These are phyloP conservation scores for Pardosa pseudoannulata DNA, from an alignment of 2,888 invertebrate genomes.

Conservation along the genomic window DNA sequence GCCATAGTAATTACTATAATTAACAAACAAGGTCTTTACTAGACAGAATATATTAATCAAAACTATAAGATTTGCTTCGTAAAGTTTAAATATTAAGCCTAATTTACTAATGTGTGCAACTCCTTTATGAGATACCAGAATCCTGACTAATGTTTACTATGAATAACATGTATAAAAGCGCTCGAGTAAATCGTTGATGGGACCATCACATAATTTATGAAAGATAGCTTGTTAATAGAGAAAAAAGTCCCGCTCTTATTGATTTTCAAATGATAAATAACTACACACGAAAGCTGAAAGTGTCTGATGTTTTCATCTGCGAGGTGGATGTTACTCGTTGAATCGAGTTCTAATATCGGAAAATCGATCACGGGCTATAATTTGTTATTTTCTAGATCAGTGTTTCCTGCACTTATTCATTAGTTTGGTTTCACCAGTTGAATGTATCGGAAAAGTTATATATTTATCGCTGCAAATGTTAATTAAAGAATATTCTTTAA, in stretches of 20 bases:
- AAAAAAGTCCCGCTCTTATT: background rate
- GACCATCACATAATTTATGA: background rate
- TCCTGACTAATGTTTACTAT: too few relatives aligned
- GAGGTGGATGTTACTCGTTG: background rate
- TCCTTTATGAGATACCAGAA: too few relatives aligned
- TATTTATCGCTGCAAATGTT: background rate
- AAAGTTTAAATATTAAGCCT: too few relatives aligned
- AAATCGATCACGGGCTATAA: background rate
- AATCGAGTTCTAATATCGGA: background rate
- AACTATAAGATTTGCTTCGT: too few relatives aligned
- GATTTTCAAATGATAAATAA: background rate
- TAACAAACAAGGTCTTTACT: too few relatives aligned
- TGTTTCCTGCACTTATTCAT: background rate
- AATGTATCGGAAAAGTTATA: constrained; percentile 1
- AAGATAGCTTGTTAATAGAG: background rate
- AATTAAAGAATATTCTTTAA: background rate
- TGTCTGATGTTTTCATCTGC: background rate
- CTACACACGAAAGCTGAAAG: background rate
- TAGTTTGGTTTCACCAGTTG: background rate
- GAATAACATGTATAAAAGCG: too few relatives aligned
- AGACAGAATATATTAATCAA: too few relatives aligned
- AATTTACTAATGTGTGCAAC: too few relatives aligned
- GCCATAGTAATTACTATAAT: too few relatives aligned
- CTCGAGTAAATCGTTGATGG: background rate
- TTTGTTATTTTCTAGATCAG: background rate